Evolutionary conservation across 1,140 invertebrate genomes (phyloP), one percentile per base, ranked within the genome.

Genomic region (Venturia canescens): DNA sequence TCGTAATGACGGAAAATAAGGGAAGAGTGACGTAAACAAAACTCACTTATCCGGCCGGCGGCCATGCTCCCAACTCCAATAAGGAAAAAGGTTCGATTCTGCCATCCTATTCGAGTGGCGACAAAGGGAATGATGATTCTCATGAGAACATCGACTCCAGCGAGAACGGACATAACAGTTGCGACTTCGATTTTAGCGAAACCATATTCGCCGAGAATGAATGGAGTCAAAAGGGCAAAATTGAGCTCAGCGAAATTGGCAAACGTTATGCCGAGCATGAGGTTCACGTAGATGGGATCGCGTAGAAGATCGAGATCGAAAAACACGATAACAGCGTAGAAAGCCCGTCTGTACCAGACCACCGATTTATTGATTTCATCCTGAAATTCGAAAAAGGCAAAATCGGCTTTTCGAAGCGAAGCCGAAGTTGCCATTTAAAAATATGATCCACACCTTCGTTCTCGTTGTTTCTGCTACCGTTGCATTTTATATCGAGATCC

Each of bases 211-310:
- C 88, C 90, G 44, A 96, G 86, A 72, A 96, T 94, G 69, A 96
- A 95, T 3, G 95, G 94, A 1, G 94, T 95, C 34, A 96, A 87
- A 4, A 95, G 90, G 0, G 95, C 94, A 87, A 96, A 96, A 86
- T 95, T 95, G 1, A 95, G 86, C 88, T 96, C 95, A 5, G 93
- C 93, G 81, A 95, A 95, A 83, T 94, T 93, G 1, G 94, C 94
- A 11, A 95, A 89, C 2, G 94, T 95, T 77, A 96, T 91, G 0
- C 95, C 95, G 29, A 95, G 84, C 88, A 95, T 94, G 21, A 96
- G 91, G 85, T 95, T 95, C 1, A 95, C 92, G 80, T 94, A 96
- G 7, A 94, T 93, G 7, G 93, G 93, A 87, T 96, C 95, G 82
- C 93, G 92, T 66, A 96, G 84, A 21, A 96, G 88, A 86, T 94